These are phyloP conservation scores for Indri indri DNA, from an alignment of 2,113 vertebrate genomes.

Conservation along the genomic window DNA sequence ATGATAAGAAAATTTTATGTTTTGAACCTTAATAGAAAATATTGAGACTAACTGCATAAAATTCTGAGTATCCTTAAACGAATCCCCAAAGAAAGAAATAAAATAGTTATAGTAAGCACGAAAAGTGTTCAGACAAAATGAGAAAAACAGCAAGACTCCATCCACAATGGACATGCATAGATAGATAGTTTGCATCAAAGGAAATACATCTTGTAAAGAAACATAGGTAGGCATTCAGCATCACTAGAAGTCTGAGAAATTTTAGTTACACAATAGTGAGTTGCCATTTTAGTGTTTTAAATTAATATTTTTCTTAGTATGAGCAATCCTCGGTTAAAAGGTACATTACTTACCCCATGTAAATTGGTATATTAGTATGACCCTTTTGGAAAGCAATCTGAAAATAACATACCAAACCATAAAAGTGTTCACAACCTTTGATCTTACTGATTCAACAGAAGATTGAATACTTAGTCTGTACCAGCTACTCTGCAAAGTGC, in stretches of 20 bases:
- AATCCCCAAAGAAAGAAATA: conserved; percentile 13
- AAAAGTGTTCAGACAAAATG: not conserved
- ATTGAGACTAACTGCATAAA: not conserved
- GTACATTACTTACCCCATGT: not conserved
- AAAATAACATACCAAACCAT: not conserved
- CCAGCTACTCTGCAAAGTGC: not conserved
- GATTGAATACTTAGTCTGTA: not conserved
- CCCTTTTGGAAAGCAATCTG: conserved; percentile 32
- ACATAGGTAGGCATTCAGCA: not conserved
- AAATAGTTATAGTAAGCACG: not conserved
- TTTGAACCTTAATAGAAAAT: conserved; percentile 19
- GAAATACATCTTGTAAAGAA: not conserved
- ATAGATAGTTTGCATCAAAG: not conserved
- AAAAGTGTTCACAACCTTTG: conserved; percentile 5
- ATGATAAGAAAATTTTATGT: not conserved
- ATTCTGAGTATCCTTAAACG: conserved; percentile 14
- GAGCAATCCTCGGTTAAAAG: not conserved
- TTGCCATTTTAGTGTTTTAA: not conserved
- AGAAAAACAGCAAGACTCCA: not conserved
- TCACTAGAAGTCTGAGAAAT: not conserved
- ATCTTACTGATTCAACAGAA: not conserved
- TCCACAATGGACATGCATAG: not conserved
- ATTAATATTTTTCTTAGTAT: not conserved
- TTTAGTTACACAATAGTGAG: not conserved
- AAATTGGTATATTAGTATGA: not conserved